phyloP scores from a whole-genome alignment of 2,888 invertebrate genomes.

The Sphecodes monilicornis region DNA sequence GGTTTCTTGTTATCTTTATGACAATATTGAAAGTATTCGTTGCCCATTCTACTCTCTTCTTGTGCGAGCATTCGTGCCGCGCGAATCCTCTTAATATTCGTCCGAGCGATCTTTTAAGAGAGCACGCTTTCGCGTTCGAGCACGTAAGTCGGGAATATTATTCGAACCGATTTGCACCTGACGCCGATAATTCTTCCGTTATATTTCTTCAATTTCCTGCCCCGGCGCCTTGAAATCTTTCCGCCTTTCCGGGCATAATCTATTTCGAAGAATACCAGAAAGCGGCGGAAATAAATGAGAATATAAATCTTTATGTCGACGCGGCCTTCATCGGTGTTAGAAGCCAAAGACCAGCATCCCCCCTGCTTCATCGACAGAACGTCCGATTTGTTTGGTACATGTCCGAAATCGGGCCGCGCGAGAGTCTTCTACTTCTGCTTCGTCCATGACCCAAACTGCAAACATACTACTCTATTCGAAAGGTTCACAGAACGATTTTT shows the following conservation, averaged over 20 bases:
- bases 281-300: not conserved
- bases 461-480: not conserved
- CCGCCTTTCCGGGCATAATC: not conserved
- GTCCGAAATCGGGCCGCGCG: not conserved
- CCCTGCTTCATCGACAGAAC: not conserved
- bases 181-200: constrained; percentile 9
- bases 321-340: not conserved
- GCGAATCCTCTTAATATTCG: not conserved
- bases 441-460: not conserved
- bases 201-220: constrained; percentile 13
- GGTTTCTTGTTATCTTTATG: not conserved
- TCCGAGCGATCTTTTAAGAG: not conserved
- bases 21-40: not conserved
- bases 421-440: not conserved
- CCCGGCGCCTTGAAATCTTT: not conserved
- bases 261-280: constrained; percentile 11
- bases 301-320: constrained; percentile 10
- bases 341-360: not conserved
- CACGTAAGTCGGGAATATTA: not conserved
- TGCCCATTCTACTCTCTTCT: not conserved
- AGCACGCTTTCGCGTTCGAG: not conserved
- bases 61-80: not conserved
- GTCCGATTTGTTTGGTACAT: not conserved
- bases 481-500: not conserved
- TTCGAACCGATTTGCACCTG: constrained; percentile 1